These are phyloP conservation scores for Centropristis striata DNA, from an alignment of 2,113 vertebrate species.

Conservation along the genomic window DNA sequence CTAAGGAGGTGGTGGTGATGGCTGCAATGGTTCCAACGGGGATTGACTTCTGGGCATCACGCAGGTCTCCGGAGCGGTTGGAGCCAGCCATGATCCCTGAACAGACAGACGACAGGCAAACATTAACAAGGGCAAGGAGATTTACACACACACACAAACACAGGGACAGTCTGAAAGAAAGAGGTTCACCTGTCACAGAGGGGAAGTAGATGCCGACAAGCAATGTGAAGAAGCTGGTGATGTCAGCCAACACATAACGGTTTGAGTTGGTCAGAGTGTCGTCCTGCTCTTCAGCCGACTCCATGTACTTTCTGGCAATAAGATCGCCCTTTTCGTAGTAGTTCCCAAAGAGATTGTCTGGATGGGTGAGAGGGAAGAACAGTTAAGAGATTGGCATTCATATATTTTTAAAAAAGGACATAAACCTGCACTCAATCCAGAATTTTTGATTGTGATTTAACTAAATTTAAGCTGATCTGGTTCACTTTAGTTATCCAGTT, in stretches of 20 bases:
- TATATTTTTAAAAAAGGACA: neutral
- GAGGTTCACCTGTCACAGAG: constrained; percentile 93
- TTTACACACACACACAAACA: constrained; percentile 12
- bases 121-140: constrained; percentile 7
- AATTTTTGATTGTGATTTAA: neutral
- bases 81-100: constrained; percentile 99
- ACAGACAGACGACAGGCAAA: constrained; percentile 19
- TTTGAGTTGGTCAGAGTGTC: constrained; percentile 87
- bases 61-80: constrained; percentile 96
- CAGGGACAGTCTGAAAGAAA: neutral
- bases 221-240: constrained; percentile 96
- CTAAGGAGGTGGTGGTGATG: constrained; percentile 95
- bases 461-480: neutral
- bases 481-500: neutral
- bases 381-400: neutral
- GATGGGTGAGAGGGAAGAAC: neutral
- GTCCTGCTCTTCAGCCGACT: constrained; percentile 80
- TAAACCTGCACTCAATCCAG: neutral
- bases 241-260: constrained; percentile 95
- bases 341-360: constrained; percentile 94
- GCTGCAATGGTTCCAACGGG: constrained; percentile 97
- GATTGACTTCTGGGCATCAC: constrained; percentile 99
- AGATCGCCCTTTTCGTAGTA: constrained; percentile 93
- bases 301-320: constrained; percentile 85
- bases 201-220: constrained; percentile 99